Base-by-base conservation (phyloP, 2,113 vertebrate species). In the Pongo pygmaeus region DNA sequence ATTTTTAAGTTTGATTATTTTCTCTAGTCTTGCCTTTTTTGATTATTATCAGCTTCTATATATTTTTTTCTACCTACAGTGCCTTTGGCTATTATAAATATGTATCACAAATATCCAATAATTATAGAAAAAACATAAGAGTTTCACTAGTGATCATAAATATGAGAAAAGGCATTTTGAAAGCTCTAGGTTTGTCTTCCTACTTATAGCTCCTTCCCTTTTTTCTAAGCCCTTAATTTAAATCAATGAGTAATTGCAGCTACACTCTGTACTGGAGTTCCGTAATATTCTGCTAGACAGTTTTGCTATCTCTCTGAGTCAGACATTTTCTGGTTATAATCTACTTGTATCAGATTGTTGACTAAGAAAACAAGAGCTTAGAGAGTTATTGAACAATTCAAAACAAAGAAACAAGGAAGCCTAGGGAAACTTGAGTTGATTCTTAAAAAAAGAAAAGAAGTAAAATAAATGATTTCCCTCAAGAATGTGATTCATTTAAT, bases 301-400 rank as follows among this genome's bases (percentile, higher is more conserved):
- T 77, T 85, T 95, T 97, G 40, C 11, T 88, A 20, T 89, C 48
- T 90, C 43, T 87, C 27, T 52, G 81, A 55, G 48, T 55, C 50
- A 75, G 43, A 75, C 3, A 84, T 72, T 77, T 78, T 89, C 23
- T 96, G 27, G 22, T 27, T 90, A 4, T 72, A 50, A 57, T 78
- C 55, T 84, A 67, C 38, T 97, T 85, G 18, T 57, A 92, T 85
- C 70, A 83, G 35, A 75, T 57, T 61, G n/a, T 80, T 83, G 72
- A 77, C 20, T 89, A 67, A 85, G 72, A 59, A 97, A 93, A 85
- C 25, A 96, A 93, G 78, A 94, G 11, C 16, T 89, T 89, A 89
- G 57, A 67, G 81, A 72, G 50, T 75, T 57, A 92, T 23, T 92
- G 70, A 95, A 89, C 85, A 93, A 79, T 78, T 97, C 20, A 94